Percentiles rank a stretch among this genome's conserved stretches.
Conservation (phyloP, 2,888 invertebrate genomes). For the Lepidonotus clava region DNA sequence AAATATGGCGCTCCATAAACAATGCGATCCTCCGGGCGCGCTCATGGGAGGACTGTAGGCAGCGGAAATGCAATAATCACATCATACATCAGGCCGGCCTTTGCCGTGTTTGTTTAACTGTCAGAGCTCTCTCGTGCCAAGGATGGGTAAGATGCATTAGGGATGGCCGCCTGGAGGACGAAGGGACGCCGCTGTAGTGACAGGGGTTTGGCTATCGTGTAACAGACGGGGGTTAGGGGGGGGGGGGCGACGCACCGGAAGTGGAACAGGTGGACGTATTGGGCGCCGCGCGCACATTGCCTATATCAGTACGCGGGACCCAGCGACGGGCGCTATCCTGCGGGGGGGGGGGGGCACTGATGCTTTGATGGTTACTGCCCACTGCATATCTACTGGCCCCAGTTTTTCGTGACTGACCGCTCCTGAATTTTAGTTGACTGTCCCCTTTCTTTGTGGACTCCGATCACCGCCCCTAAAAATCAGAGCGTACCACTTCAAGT, state of each 20-base stretch:
- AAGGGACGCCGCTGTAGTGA: neutral
- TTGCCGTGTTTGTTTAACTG: slow-evolving; percentile 24
- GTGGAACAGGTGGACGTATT: neutral
- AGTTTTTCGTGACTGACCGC: no score
- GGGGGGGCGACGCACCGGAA: neutral
- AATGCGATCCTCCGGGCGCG: neutral
- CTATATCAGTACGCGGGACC: neutral
- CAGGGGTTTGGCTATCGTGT: neutral
- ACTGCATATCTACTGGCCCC: no score
- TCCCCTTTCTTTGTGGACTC: no score
- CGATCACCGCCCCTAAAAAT: no score
- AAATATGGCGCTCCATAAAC: slow-evolving; percentile 22
- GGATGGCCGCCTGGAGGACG: no score
- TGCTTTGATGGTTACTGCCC: no score
- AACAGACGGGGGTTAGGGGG: neutral
- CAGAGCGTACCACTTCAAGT: no score
- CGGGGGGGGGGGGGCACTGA: no score
- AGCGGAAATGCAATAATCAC: slow-evolving; percentile 25
- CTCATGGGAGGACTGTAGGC: neutral
- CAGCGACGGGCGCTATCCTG: no score
- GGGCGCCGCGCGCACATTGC: neutral
- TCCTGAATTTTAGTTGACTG: no score
- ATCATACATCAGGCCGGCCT: slow-evolving; percentile 26
- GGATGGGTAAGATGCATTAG: neutral
- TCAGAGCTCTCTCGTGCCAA: neutral